These are phyloP conservation scores for Siniperca undulata DNA, from an alignment of 2,797 vertebrate genomes.

Conservation along the genomic window DNA sequence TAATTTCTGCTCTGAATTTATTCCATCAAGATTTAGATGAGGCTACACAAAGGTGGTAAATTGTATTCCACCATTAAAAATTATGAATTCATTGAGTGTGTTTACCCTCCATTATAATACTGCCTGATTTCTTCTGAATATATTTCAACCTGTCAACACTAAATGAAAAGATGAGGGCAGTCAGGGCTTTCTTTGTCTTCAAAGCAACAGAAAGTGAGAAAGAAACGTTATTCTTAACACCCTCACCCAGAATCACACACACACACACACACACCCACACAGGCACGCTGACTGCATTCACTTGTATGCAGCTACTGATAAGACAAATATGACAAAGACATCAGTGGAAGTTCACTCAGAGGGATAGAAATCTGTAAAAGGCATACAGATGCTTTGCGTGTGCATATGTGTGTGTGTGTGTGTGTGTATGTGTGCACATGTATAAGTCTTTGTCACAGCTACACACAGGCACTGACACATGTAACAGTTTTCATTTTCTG, in stretches of 20 bases:
- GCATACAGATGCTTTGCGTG: neutral
- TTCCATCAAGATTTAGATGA: neutral
- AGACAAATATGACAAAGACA: neutral
- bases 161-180: neutral
- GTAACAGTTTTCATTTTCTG: slow-evolving; percentile 5
- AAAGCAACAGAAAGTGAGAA: slow-evolving; percentile 4
- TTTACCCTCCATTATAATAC: neutral
- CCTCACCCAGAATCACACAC: neutral
- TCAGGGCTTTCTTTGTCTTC: slow-evolving; percentile 1
- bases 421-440: neutral
- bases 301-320: neutral
- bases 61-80: neutral
- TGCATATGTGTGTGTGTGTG: neutral
- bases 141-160: neutral
- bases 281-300: neutral
- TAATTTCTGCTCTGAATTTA: neutral
- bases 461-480: neutral
- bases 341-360: neutral
- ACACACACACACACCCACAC: neutral
- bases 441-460: neutral
- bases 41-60: neutral
- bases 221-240: neutral
- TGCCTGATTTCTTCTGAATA: neutral
- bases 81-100: neutral
- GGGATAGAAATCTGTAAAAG: neutral